phyloP scores from a whole-genome alignment of 2,797 vertebrate genomes.

The Leuciscus waleckii region DNA sequence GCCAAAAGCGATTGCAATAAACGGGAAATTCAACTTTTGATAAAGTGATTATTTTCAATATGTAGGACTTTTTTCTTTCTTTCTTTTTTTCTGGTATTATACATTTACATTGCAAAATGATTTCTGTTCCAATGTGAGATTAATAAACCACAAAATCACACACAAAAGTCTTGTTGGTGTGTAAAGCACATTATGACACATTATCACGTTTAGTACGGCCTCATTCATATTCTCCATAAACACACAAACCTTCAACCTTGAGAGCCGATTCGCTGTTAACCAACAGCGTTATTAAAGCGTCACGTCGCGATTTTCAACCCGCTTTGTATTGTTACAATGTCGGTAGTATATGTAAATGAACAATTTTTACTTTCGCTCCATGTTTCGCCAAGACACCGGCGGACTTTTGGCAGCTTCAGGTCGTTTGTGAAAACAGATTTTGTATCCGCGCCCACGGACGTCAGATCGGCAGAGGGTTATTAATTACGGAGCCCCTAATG shows the following conservation, averaged over 20 bases:
- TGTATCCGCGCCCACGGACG: not conserved
- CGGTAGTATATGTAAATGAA: not conserved
- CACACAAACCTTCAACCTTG: not conserved
- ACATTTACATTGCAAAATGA: not conserved
- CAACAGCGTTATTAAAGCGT: not conserved
- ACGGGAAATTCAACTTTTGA: not conserved
- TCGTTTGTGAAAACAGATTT: no score
- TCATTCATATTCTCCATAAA: slow-evolving; percentile 38
- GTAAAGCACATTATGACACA: slow-evolving; percentile 6
- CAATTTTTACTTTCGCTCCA: not conserved
- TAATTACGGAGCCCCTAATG: no score
- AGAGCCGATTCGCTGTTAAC: not conserved
- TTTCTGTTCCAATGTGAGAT: not conserved
- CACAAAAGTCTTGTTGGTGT: not conserved
- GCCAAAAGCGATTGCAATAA: not conserved
- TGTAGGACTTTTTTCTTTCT: not conserved
- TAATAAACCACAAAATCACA: not conserved
- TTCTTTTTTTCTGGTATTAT: not conserved
- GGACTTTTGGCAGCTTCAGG: not conserved
- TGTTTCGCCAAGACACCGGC: no score
- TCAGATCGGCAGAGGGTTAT: not conserved
- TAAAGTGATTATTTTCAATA: not conserved
- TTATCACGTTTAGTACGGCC: not conserved
- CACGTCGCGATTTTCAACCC: not conserved
- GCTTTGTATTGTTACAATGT: not conserved